phyloP scores from a whole-genome alignment of 2,888 invertebrate genomes.

The Branchipolynoe longqiensis region DNA sequence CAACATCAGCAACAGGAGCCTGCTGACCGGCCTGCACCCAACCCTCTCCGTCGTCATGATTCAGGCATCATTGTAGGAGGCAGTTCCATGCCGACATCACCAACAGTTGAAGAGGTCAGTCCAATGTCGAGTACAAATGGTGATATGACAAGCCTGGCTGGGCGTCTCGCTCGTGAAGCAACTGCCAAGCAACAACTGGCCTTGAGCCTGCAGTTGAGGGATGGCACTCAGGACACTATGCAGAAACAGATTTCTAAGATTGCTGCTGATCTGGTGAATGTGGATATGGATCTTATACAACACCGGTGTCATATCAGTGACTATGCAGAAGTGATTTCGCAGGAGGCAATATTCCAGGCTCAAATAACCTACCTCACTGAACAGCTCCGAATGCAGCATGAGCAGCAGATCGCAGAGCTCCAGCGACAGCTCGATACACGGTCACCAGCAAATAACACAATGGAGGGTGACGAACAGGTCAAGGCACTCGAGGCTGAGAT shows the following conservation, averaged over 20 bases:
- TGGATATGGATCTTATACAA: constrained; percentile 48
- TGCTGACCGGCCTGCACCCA: background rate
- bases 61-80: constrained; percentile 58
- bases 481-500: constrained; percentile 56
- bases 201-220: background rate
- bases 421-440: constrained; percentile 31
- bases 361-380: constrained; percentile 79
- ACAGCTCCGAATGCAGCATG: constrained; percentile 54
- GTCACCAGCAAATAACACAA: background rate
- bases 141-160: constrained; percentile 9
- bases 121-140: constrained; percentile 9
- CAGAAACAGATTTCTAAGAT: constrained; percentile 57
- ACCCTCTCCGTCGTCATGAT: constrained; percentile 53
- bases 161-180: constrained; percentile 31
- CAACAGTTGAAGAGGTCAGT: constrained; percentile 30
- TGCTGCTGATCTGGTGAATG: constrained; percentile 54
- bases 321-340: constrained; percentile 85
- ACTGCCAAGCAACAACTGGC: constrained; percentile 40
- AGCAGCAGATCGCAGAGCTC: constrained; percentile 36
- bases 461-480: constrained; percentile 41
- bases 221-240: background rate
- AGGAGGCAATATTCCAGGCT: constrained; percentile 89
- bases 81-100: constrained; percentile 60
- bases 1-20: constrained; percentile 30
- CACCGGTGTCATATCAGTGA: constrained; percentile 19